phyloP scores from a whole-genome alignment of 2,113 vertebrate genomes.

The Engystomops pustulosus region DNA sequence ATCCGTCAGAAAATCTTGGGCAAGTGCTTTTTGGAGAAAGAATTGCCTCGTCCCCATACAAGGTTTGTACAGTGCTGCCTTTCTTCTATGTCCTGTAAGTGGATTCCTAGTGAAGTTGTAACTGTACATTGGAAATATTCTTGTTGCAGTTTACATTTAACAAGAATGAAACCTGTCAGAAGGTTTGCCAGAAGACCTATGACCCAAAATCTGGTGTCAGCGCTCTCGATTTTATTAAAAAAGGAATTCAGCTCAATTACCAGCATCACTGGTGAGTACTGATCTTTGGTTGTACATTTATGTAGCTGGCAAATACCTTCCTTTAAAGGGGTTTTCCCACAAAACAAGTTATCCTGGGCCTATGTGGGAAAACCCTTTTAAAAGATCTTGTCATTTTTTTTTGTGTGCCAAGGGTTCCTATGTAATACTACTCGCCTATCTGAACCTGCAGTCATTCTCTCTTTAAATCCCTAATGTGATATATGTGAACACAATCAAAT shows the following conservation, averaged over 20 bases:
- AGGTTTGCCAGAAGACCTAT: conserved; percentile 77
- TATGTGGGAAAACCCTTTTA: too few relatives aligned
- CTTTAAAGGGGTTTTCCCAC: too few relatives aligned
- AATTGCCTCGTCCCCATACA: conserved; percentile 89
- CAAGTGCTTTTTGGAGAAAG: conserved; percentile 90
- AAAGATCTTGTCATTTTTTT: too few relatives aligned
- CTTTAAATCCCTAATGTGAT: too few relatives aligned
- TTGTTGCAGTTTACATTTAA: conserved; percentile 82
- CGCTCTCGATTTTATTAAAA: conserved; percentile 83
- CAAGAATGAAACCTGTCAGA: conserved; percentile 73
- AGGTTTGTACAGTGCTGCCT: conserved; percentile 70
- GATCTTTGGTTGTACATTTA: neutral
- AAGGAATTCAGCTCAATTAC: conserved; percentile 85
- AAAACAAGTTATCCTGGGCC: too few relatives aligned
- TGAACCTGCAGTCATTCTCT: too few relatives aligned
- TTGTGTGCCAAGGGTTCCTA: too few relatives aligned
- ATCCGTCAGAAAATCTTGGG: conserved; percentile 89
- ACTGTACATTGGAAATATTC: neutral
- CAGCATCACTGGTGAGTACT: conserved; percentile 83
- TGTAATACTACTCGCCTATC: too few relatives aligned
- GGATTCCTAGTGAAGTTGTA: neutral
- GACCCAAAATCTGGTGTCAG: conserved; percentile 63
- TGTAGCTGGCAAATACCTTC: too few relatives aligned
- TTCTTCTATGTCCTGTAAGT: neutral
- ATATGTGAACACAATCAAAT: too few relatives aligned